Conservation (phyloP, 2,797 vertebrate species). For the Lemur catta region DNA sequence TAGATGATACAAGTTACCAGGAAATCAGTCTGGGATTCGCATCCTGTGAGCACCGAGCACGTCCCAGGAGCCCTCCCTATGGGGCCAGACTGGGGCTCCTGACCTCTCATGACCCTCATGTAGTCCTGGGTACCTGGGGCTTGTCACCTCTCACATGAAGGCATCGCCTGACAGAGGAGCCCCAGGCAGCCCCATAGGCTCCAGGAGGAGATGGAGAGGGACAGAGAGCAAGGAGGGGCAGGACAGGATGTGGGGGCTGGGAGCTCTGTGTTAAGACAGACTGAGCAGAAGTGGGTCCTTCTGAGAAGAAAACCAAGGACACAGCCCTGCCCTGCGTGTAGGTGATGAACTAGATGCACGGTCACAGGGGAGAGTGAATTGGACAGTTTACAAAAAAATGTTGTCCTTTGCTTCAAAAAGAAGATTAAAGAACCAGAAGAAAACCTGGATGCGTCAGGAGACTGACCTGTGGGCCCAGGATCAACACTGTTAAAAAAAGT, state of each 20-base stretch:
- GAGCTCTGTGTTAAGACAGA: background rate
- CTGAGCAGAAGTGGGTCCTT: background rate
- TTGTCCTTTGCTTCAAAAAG: too few species aligned
- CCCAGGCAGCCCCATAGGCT: background rate
- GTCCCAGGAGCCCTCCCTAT: background rate
- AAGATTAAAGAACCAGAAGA: too few species aligned
- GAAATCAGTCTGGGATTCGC: fast-evolving
- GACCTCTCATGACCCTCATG: background rate
- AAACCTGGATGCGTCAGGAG: too few species aligned
- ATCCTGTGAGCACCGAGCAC: background rate
- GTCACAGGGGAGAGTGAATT: too few species aligned
- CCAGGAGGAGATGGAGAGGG: background rate
- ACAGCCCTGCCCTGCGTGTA: background rate
- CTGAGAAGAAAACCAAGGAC: background rate
- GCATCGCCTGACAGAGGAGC: background rate
- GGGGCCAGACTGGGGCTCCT: background rate
- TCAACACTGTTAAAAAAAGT: background rate
- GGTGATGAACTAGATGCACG: background rate
- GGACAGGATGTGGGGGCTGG: too few species aligned
- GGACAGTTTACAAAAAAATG: background rate
- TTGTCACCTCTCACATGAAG: too few species aligned
- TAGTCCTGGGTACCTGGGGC: background rate
- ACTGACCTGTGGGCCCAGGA: too few species aligned
- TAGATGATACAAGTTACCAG: background rate
- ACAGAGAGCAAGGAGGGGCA: background rate